Conservation (phyloP, 2,797 vertebrate species). For the Mus spretus region DNA sequence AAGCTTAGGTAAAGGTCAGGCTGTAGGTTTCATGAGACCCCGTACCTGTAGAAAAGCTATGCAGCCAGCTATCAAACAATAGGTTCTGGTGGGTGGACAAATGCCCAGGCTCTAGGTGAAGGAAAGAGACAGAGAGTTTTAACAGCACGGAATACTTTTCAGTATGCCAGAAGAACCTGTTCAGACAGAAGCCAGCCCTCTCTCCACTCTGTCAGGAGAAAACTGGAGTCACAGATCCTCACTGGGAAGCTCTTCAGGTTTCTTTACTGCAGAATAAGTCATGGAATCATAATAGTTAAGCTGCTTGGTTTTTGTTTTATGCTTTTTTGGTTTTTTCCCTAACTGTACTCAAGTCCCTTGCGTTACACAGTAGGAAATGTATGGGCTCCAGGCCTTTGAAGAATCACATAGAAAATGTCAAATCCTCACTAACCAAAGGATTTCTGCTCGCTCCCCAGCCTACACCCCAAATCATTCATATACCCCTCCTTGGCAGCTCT, state of each 20-base stretch:
- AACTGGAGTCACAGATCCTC: background rate
- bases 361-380: background rate
- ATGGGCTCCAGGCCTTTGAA: background rate
- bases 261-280: background rate
- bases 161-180: background rate
- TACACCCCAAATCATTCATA: background rate
- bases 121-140: background rate
- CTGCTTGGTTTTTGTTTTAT: too few relatives aligned
- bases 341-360: background rate
- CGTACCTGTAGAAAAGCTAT: background rate
- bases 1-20: background rate
- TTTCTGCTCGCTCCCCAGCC: background rate
- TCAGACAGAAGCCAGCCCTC: background rate
- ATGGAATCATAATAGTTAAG: background rate
- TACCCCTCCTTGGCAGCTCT: background rate
- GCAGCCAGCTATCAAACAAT: background rate
- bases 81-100: background rate
- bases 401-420: background rate
- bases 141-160: rapidly evolving
- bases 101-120: background rate
- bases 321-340: background rate
- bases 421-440: background rate
- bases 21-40: background rate
- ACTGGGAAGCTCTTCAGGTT: background rate
- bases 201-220: background rate